Conservation (phyloP, 2,797 vertebrate genomes). For the Channallabes apus region DNA sequence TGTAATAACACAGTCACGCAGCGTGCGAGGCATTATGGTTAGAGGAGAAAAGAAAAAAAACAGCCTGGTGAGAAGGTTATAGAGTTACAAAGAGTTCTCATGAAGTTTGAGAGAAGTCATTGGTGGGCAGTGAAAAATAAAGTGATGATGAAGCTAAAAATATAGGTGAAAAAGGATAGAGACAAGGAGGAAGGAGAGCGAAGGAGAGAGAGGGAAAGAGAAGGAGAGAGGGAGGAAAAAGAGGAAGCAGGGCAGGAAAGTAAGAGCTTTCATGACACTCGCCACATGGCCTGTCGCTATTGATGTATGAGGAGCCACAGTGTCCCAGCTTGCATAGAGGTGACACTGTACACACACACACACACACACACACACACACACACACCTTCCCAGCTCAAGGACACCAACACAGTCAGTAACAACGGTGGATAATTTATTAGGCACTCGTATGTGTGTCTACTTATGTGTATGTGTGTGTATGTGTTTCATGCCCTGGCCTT, state of each 20-base stretch:
- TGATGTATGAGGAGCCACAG: conserved; percentile 75
- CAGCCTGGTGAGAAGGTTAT: conserved; percentile 48
- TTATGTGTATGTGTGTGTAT: background rate
- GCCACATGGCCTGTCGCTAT: conserved; percentile 71
- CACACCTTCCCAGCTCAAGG: conserved; percentile 52
- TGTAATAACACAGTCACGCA: conserved; percentile 35
- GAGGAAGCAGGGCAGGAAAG: conserved; percentile 13
- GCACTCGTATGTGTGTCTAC: conserved; percentile 23
- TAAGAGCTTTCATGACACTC: conserved; percentile 61
- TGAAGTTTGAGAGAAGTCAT: conserved; percentile 44
- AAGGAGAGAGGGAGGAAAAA: background rate
- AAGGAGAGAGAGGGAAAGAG: background rate
- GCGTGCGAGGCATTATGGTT: conserved; percentile 32
- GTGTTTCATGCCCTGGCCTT: background rate
- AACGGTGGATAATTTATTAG: conserved; percentile 34
- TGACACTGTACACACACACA: conserved; percentile 53
- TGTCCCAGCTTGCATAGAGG: conserved; percentile 55
- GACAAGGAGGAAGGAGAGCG: conserved; percentile 2
- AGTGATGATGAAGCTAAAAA: conserved; percentile 57
- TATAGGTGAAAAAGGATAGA: conserved; percentile 27
- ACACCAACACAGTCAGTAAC: conserved; percentile 27
- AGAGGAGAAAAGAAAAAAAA: conserved; percentile 32
- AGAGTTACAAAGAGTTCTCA: conserved; percentile 33
- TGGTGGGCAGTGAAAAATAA: conserved; percentile 50
- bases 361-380: conserved; percentile 39